Percentiles rank a stretch among this genome's conserved stretches.
phyloP scores from a whole-genome alignment of 2,113 vertebrate species.

The Zosterops hypoxanthus region DNA sequence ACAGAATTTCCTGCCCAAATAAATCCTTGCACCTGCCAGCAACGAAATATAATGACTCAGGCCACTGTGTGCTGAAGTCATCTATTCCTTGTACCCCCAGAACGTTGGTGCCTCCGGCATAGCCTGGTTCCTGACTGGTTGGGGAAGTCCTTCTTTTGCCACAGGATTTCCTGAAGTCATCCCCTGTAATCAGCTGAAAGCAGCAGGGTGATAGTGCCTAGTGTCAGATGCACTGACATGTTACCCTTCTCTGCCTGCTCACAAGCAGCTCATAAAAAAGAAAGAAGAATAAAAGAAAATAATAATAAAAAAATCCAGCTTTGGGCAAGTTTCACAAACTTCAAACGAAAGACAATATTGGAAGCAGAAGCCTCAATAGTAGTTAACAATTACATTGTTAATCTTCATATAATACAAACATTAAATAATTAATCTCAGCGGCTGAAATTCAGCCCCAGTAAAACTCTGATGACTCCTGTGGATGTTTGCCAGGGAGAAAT shows the following conservation, averaged over 20 bases:
- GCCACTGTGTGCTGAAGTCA: neutral
- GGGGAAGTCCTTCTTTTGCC: neutral
- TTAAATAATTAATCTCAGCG: neutral
- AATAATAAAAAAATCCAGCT: neutral
- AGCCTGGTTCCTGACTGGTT: rapidly evolving
- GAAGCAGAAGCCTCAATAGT: neutral
- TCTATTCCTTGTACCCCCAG: neutral
- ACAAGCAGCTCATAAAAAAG: neutral
- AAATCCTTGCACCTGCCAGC: neutral
- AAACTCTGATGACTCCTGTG: neutral
- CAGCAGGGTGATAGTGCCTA: neutral
- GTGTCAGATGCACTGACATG: neutral
- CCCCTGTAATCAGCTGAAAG: neutral
- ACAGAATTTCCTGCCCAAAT: neutral
- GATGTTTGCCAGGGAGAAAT: neutral
- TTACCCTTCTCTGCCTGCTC: neutral
- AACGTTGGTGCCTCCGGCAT: rapidly evolving
- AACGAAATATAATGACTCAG: neutral
- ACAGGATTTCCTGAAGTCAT: neutral
- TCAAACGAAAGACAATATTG: neutral
- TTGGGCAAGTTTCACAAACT: neutral
- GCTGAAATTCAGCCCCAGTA: neutral
- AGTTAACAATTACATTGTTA: neutral
- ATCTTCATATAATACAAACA: neutral
- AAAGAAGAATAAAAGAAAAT: neutral